A percentile compares a stretch with the other conserved stretches of the same genome.
Conservation (phyloP, 2,888 invertebrate genomes). For the Agonopterix heracliana region DNA sequence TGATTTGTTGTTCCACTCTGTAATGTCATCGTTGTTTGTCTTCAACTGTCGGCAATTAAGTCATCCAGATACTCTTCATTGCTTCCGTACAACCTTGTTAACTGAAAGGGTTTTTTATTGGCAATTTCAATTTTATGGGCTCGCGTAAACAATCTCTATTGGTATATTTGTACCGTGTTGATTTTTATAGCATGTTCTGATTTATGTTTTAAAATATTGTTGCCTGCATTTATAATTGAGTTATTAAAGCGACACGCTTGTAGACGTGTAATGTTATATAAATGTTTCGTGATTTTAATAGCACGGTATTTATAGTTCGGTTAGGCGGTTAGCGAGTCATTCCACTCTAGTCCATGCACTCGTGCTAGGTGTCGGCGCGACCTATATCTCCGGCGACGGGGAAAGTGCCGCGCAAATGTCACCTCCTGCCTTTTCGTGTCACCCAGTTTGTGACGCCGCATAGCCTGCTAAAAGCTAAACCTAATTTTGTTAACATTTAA, state of each 20-base stretch:
- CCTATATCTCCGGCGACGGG: constrained; percentile 39
- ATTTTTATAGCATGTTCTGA: too few species aligned
- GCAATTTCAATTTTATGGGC: too few species aligned
- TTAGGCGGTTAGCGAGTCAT: too few species aligned
- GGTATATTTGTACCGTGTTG: background rate
- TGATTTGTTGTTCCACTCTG: constrained; percentile 22
- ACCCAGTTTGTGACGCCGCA: constrained; percentile 33
- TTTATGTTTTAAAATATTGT: too few species aligned
- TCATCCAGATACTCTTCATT: background rate
- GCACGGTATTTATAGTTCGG: too few species aligned
- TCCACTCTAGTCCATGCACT: too few species aligned
- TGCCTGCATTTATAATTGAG: too few species aligned
- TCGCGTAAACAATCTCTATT: background rate
- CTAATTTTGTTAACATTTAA: constrained; percentile 37
- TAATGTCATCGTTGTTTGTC: constrained; percentile 1
- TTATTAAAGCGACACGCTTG: too few species aligned
- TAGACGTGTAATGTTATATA: too few species aligned
- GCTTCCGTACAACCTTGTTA: too few species aligned
- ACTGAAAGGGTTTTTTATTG: too few species aligned
- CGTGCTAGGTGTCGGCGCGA: constrained; percentile 32
- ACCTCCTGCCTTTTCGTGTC: constrained; percentile 33
- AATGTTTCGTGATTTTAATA: too few species aligned
- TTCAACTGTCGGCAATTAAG: constrained; percentile 1
- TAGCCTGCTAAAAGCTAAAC: constrained; percentile 30
- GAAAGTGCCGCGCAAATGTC: constrained; percentile 40